Evolutionary conservation across 2,113 vertebrate genomes (phyloP).

Genomic region (Sterrhoptilus dennistouni): DNA sequence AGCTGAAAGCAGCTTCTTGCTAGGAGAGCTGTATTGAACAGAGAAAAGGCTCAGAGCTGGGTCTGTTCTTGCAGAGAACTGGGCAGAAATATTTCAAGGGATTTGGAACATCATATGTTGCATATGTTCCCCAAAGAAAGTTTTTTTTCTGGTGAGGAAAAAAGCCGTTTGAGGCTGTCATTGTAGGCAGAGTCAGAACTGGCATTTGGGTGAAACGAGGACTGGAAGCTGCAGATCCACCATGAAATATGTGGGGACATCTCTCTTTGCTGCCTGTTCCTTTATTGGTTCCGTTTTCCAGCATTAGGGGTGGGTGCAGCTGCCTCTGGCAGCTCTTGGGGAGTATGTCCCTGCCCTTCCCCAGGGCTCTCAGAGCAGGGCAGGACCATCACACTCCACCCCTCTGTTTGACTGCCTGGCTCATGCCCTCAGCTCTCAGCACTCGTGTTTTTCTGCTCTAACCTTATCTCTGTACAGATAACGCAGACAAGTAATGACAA

Average conservation of each 20-base stretch:
- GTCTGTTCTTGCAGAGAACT: neutral
- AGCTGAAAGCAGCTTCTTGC: neutral
- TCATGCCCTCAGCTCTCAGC: neutral
- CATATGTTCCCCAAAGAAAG: neutral
- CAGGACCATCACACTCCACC: rapidly evolving
- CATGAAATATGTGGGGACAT: neutral
- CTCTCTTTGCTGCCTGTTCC: neutral
- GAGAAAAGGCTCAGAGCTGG: neutral
- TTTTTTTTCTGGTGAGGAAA: neutral
- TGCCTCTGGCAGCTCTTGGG: rapidly evolving
- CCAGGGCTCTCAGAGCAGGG: neutral
- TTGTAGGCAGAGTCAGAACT: neutral
- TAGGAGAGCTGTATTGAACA: neutral
- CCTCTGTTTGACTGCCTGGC: neutral
- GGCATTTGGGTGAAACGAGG: neutral
- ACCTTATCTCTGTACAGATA: neutral
- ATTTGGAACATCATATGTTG: neutral
- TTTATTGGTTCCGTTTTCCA: rapidly evolving
- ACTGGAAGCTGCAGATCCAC: neutral
- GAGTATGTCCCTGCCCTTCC: neutral
- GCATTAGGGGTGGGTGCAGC: neutral
- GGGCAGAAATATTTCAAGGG: neutral
- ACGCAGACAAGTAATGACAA: neutral
- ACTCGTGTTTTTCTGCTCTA: neutral
- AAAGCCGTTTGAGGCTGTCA: neutral